These are phyloP conservation scores for Entomobrya multifasciata DNA, from an alignment of 2,888 invertebrate species.

Conservation along the genomic window DNA sequence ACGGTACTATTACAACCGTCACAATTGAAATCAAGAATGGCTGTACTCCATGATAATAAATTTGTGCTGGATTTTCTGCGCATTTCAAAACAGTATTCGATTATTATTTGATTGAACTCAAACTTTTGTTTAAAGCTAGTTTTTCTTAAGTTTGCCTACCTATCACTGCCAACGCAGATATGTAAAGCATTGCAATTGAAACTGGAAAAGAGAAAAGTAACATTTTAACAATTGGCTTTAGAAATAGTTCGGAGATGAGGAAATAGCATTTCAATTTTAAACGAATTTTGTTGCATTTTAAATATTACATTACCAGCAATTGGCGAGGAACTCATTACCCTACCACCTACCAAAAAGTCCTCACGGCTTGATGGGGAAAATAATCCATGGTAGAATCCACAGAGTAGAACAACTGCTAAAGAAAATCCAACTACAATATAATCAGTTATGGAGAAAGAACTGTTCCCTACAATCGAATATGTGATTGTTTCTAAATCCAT, in stretches of 20 bases:
- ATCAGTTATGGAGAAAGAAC: conserved; percentile 50
- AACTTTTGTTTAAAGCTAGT: neutral
- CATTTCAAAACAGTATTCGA: neutral
- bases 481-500: conserved; percentile 17
- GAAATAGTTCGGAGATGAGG: too few species aligned
- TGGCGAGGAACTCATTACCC: conserved; percentile 35
- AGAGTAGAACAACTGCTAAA: conserved; percentile 50
- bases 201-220: conserved; percentile 6
- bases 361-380: conserved; percentile 33
- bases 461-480: conserved; percentile 7
- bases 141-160: conserved; percentile 53
- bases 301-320: conserved; percentile 66
- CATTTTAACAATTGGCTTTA: neutral
- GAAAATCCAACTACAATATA: conserved; percentile 65
- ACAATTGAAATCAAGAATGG: conserved; percentile 73
- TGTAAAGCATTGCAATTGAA: conserved; percentile 63
- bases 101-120: neutral
- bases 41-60: conserved; percentile 75
- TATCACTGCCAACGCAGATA: conserved; percentile 57
- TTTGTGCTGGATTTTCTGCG: conserved; percentile 74
- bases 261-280: too few species aligned
- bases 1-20: conserved; percentile 68
- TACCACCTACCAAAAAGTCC: conserved; percentile 61
- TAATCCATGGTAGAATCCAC: conserved; percentile 66
- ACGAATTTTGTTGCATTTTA: too few species aligned